Percentiles rank a stretch among this genome's conserved stretches.
phyloP scores from a whole-genome alignment of 2,888 invertebrate genomes.

The Tridacna gigas region DNA sequence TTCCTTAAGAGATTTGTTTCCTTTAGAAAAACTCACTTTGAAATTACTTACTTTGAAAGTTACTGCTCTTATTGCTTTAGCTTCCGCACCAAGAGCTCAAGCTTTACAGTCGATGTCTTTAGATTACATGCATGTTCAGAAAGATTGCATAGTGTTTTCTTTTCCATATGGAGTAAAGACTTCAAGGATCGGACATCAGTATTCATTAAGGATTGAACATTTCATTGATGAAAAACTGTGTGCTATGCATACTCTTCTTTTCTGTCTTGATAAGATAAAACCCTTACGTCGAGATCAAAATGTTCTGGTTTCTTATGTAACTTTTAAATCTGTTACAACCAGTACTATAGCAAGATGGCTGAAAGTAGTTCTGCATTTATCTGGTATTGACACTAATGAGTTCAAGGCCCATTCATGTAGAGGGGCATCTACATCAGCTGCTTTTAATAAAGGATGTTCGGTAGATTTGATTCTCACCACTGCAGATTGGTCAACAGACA shows the following conservation, averaged over 20 bases:
- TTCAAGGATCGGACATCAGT: constrained; percentile 4
- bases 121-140: constrained; percentile 29
- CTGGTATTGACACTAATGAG: constrained; percentile 34
- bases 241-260: constrained; percentile 44
- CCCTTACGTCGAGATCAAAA: constrained; percentile 1
- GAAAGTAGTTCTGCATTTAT: constrained; percentile 14
- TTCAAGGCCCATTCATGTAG: too few species aligned
- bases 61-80: constrained; percentile 37
- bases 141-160: neutral
- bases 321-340: constrained; percentile 41
- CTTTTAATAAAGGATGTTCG: constrained; percentile 16
- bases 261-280: constrained; percentile 33
- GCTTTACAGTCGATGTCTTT: constrained; percentile 31
- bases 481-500: constrained; percentile 36
- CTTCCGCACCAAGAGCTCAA: constrained; percentile 43
- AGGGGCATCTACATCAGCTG: constrained; percentile 41
- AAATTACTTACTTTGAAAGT: too few species aligned
- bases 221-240: constrained; percentile 38
- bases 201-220: constrained; percentile 45
- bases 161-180: constrained; percentile 7
- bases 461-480: constrained; percentile 3
- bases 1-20: constrained; percentile 36
- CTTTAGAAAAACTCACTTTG: constrained; percentile 20
- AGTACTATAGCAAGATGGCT: constrained; percentile 53
- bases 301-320: constrained; percentile 49